Base-by-base conservation (phyloP, 2,797 vertebrate species). In the Scarus forsteni region DNA sequence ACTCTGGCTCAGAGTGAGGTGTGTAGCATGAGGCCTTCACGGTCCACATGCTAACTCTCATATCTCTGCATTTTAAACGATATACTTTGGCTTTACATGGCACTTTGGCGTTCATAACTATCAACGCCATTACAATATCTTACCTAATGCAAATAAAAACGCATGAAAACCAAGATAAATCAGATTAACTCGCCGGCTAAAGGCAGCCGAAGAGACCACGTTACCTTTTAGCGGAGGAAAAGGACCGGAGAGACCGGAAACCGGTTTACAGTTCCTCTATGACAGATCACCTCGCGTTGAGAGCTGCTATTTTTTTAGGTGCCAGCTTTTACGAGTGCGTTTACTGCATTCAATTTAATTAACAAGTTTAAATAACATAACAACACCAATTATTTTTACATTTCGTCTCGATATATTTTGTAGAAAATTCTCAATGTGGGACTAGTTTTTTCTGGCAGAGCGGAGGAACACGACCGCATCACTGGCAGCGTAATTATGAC, bases 221-320 rank as follows among this genome's bases (percentile, higher is more conserved):
- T 94, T 95, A 95, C 94, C 95, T 95, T 94, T 85, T 84, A 85
- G 88, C 91, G 83, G 80, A 88, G 89, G 90, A 93, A 95, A 86
- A 93, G 94, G 87, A 89, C 77, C 55, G 53, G 87, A 86, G 89
- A 94, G 88, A 77, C 70, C 91, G 86, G 89, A 94, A 93, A 53
- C 84, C 88, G 80, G 40, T 60, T 90, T 81, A 93, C 90, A 68
- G 34, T 15, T 35, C 45, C 44, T 69, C 36, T 79, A 46, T 59
- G 36, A 70, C 34, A 90, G 62, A 92, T 94, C 75, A 61, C 0
- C 93, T 44, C 90, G 92, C 78, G 0, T 0, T 1, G 0, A 15
- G 1, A 6, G 0, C 3, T 1, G 3, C 2, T 1, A 6, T 7
- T 63, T 43, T 15, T 2, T 8, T 51, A 8, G 6, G 2, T 10